Evolutionary conservation across 2,888 invertebrate genomes (phyloP).

Genomic region (Aporophyla nigra): DNA sequence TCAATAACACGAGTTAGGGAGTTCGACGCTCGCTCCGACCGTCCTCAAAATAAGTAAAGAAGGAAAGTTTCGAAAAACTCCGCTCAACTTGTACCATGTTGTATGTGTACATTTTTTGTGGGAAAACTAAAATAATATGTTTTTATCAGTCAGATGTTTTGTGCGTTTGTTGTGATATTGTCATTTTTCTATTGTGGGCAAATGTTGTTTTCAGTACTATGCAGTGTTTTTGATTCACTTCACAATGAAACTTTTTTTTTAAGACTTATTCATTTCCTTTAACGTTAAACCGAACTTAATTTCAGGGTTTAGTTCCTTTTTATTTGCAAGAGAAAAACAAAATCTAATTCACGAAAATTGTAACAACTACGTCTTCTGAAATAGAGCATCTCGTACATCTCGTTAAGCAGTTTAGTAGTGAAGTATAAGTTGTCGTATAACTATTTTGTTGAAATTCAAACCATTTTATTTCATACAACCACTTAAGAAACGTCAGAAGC

Average conservation of each 20-base stretch:
- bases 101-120: conserved; percentile 82
- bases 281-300: not conserved
- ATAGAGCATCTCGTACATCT: conserved; percentile 27
- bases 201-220: not conserved
- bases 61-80: conserved; percentile 88
- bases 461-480: not conserved
- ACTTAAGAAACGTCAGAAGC: not conserved
- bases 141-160: conserved; percentile 55
- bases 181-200: not conserved
- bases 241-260: not conserved
- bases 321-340: not conserved
- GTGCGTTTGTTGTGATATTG: not conserved
- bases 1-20: conserved; percentile 90
- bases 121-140: conserved; percentile 77
- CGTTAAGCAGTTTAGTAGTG: conserved; percentile 41
- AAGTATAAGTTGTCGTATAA: conserved; percentile 31
- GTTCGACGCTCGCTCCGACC: conserved; percentile 89
- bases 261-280: too few species aligned
- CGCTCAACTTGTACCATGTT: conserved; percentile 83
- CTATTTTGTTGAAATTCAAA: conserved; percentile 5
- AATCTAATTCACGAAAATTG: not conserved
- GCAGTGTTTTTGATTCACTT: not conserved
- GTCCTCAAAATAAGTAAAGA: conserved; percentile 90
- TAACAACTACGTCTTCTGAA: conserved; percentile 16
- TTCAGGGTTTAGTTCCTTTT: not conserved